These are phyloP conservation scores for Crypturellus undulatus DNA, from an alignment of 2,113 vertebrate genomes.

Conservation along the genomic window DNA sequence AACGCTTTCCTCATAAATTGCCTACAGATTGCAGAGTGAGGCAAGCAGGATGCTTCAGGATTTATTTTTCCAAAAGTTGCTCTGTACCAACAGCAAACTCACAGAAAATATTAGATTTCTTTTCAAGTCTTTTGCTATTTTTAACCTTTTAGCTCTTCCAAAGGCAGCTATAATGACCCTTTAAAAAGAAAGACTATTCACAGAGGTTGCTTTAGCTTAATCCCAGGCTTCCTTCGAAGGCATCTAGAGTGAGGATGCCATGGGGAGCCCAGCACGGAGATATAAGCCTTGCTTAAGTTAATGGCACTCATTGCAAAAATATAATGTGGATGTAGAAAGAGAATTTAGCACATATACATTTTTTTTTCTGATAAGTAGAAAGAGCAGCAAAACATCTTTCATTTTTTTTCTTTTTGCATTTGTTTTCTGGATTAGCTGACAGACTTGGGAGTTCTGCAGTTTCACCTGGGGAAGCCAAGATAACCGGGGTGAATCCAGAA, in stretches of 20 bases:
- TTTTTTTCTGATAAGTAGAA: background rate
- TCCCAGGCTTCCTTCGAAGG: background rate
- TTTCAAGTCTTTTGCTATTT: background rate
- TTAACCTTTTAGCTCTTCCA: background rate
- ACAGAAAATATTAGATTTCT: accelerated
- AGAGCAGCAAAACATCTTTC: background rate
- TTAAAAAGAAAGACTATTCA: background rate
- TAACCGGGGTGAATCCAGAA: background rate
- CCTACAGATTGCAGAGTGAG: background rate
- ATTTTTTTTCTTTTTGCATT: background rate
- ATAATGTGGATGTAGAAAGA: background rate
- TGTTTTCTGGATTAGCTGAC: background rate
- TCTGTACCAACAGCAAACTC: background rate
- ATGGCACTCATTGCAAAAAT: accelerated
- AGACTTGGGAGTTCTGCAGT: background rate
- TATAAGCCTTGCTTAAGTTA: background rate
- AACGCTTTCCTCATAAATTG: accelerated
- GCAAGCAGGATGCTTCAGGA: background rate
- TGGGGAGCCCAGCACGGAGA: background rate
- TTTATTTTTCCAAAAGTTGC: background rate
- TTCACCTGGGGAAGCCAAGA: background rate
- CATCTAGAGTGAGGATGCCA: background rate
- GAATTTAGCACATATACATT: background rate
- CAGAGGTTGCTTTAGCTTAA: background rate
- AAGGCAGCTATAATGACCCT: background rate